These are phyloP conservation scores for Psittacula derbiana DNA, from an alignment of 2,797 vertebrate genomes.

Conservation along the genomic window DNA sequence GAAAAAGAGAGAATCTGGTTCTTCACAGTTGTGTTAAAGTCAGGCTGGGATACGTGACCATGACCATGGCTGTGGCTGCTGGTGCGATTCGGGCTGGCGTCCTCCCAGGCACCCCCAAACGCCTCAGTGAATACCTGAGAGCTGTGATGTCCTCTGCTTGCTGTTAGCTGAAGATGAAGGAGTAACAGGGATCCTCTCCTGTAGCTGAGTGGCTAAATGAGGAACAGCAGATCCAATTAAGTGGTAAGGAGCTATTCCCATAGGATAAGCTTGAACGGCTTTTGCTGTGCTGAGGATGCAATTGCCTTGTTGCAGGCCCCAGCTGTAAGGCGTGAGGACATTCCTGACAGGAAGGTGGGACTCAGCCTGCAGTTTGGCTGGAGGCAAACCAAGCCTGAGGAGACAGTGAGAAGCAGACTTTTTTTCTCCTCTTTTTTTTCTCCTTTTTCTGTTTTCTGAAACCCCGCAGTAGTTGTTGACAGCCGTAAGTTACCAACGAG, in stretches of 20 bases:
- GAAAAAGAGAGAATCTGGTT: background rate
- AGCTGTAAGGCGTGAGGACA: background rate
- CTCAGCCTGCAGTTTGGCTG: background rate
- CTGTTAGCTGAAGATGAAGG: background rate
- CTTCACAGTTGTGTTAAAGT: background rate
- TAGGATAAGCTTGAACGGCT: background rate
- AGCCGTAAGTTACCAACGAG: background rate
- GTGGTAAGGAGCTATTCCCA: background rate
- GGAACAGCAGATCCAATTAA: background rate
- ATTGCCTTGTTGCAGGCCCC: background rate
- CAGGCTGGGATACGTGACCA: background rate
- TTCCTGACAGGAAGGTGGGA: background rate
- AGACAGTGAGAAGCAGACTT: background rate
- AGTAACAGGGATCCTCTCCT: background rate
- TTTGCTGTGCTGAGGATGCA: background rate
- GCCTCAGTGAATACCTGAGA: background rate
- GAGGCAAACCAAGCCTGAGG: background rate
- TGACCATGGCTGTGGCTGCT: background rate
- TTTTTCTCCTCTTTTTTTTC: background rate
- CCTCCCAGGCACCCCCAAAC: background rate
- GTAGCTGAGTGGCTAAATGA: background rate
- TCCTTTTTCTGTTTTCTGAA: background rate
- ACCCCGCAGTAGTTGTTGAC: background rate
- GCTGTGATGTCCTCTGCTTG: background rate
- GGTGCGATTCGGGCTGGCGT: background rate